Evolutionary conservation across 2,888 invertebrate genomes (phyloP).

Genomic region (Siphlonurus alternatus): DNA sequence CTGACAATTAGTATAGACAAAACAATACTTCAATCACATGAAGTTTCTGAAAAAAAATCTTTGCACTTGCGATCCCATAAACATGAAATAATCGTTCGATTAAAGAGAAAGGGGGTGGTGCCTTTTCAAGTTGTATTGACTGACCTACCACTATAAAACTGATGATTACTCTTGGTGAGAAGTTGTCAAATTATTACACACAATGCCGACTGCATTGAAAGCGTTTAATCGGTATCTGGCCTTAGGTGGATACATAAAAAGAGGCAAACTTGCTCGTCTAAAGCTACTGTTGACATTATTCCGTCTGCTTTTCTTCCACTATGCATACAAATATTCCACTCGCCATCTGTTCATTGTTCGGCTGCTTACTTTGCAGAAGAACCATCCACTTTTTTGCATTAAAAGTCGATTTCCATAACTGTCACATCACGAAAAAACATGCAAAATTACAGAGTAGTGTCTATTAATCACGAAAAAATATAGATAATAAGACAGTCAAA

Average conservation of each 20-base stretch:
- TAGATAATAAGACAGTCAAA: too few relatives aligned
- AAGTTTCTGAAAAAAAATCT: too few relatives aligned
- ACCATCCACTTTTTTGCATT: background rate
- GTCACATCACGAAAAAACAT: too few relatives aligned
- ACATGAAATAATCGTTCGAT: too few relatives aligned
- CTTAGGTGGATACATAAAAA: background rate
- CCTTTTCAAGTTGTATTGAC: background rate
- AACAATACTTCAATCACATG: too few relatives aligned
- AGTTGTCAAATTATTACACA: background rate
- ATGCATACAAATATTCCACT: background rate
- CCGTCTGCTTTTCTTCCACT: too few relatives aligned
- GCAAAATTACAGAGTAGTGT: too few relatives aligned
- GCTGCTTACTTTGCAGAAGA: background rate
- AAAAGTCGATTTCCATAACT: background rate
- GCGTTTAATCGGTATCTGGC: background rate
- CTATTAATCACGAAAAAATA: too few relatives aligned
- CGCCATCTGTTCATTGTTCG: background rate
- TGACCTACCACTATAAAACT: background rate
- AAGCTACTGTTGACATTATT: too few relatives aligned
- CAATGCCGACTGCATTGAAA: background rate
- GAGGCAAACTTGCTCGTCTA: background rate
- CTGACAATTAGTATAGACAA: too few relatives aligned
- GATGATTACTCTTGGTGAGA: too few relatives aligned
- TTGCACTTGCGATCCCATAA: too few relatives aligned
- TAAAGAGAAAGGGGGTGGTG: background rate